phyloP scores from a whole-genome alignment of 2,113 vertebrate genomes.

The Cairina moschata region DNA sequence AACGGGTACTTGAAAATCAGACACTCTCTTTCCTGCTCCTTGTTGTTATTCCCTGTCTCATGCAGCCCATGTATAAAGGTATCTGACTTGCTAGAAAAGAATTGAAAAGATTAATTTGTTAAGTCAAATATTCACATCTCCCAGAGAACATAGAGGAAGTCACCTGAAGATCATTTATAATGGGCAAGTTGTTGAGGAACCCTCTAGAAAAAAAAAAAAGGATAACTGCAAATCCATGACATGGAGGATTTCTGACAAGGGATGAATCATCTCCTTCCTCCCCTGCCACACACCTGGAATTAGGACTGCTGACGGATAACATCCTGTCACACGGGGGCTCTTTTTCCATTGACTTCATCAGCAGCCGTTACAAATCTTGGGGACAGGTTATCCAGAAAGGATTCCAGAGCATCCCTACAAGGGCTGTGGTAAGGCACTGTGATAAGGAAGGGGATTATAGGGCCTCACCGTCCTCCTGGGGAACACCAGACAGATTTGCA shows the following conservation, averaged over 20 bases:
- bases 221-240: constrained; percentile 11
- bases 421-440: neutral
- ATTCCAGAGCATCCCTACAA: neutral
- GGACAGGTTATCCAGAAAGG: neutral
- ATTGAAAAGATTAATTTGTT: constrained; percentile 48
- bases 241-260: neutral
- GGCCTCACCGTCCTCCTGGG: neutral
- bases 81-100: neutral
- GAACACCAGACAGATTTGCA: neutral
- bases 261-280: neutral
- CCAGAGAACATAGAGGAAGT: neutral
- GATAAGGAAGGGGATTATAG: neutral
- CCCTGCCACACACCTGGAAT: neutral
- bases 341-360: neutral
- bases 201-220: neutral
- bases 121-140: constrained; percentile 44
- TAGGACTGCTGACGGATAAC: neutral
- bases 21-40: neutral
- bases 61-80: neutral
- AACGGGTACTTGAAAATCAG: neutral
- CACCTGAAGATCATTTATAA: constrained; percentile 27
- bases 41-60: neutral
- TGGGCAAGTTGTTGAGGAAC: neutral
- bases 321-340: neutral
- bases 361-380: neutral